phyloP scores from a whole-genome alignment of 1,140 invertebrate species.

The Fopius arisanus region DNA sequence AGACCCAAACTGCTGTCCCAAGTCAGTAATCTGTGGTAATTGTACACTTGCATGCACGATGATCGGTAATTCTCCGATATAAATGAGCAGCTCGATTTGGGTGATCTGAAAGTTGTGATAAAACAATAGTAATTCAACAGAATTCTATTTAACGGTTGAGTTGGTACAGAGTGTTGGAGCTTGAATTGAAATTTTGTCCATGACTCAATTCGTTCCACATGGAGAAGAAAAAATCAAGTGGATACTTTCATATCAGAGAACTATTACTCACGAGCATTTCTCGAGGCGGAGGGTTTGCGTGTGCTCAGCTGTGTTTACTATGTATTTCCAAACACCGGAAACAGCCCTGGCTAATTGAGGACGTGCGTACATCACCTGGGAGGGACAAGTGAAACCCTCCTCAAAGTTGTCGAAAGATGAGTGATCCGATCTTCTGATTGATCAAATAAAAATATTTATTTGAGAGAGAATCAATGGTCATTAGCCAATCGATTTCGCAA shows the following conservation, averaged over 20 bases:
- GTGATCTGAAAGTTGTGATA: constrained; percentile 69
- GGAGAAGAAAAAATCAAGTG: background rate
- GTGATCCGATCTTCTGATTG: constrained; percentile 65
- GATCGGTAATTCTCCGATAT: constrained; percentile 83
- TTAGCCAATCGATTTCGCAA: background rate
- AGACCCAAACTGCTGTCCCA: constrained; percentile 84
- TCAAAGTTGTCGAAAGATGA: constrained; percentile 61
- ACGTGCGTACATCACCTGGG: constrained; percentile 82
- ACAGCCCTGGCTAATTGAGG: constrained; percentile 83
- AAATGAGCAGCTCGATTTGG: constrained; percentile 79
- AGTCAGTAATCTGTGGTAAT: constrained; percentile 84
- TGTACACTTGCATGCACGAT: constrained; percentile 84
- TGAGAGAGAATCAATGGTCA: background rate
- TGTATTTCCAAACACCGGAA: constrained; percentile 85
- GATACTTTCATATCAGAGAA: background rate
- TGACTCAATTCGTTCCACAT: background rate
- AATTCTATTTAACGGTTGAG: background rate
- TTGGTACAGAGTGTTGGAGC: background rate
- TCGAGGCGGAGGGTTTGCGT: constrained; percentile 85
- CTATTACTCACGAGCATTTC: constrained; percentile 77
- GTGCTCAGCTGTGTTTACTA: constrained; percentile 86
- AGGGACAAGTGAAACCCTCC: constrained; percentile 80
- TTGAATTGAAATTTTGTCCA: background rate
- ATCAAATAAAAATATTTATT: background rate
- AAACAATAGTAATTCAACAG: constrained; percentile 1